Evolutionary conservation across 2,797 vertebrate species (phyloP).

Genomic region (Echiichthys vipera): DNA sequence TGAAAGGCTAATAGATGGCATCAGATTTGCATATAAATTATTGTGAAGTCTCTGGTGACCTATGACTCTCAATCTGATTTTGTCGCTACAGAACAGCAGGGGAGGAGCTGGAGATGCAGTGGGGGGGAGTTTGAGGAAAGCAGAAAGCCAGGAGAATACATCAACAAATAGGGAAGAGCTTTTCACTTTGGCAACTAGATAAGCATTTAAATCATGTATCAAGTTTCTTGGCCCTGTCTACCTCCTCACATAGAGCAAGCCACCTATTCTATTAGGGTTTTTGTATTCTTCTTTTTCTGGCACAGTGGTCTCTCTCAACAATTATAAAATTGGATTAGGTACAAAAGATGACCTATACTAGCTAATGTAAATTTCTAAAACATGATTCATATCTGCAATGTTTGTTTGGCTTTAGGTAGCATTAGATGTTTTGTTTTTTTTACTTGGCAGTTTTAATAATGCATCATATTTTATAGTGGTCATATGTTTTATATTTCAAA

Average conservation of each 20-base stretch:
- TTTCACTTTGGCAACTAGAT: constrained; percentile 16
- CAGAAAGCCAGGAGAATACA: constrained; percentile 13
- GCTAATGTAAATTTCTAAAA: constrained; percentile 11
- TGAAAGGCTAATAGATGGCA: constrained; percentile 86
- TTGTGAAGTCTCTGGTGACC: constrained; percentile 80
- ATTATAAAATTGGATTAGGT: constrained; percentile 27
- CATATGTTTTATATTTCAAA: not conserved
- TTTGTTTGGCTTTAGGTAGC: constrained; percentile 10
- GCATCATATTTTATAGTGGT: not conserved
- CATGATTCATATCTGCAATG: constrained; percentile 23
- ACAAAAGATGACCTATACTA: constrained; percentile 12
- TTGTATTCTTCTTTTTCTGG: not conserved
- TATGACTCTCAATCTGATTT: constrained; percentile 75
- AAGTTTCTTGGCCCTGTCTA: constrained; percentile 34
- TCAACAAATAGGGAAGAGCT: not conserved
- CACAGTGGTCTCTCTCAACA: constrained; percentile 23
- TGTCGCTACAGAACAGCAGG: constrained; percentile 48
- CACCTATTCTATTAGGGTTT: not conserved
- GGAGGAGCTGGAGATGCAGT: constrained; percentile 42
- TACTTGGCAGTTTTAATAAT: not conserved
- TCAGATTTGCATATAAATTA: constrained; percentile 86
- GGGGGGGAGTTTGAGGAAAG: constrained; percentile 8
- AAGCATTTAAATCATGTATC: constrained; percentile 49
- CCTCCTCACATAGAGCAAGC: constrained; percentile 15
- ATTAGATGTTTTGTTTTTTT: not conserved